Percentiles rank a stretch among this genome's conserved stretches.
phyloP scores from a whole-genome alignment of 1,140 invertebrate species.

The Danaus melanippus region DNA sequence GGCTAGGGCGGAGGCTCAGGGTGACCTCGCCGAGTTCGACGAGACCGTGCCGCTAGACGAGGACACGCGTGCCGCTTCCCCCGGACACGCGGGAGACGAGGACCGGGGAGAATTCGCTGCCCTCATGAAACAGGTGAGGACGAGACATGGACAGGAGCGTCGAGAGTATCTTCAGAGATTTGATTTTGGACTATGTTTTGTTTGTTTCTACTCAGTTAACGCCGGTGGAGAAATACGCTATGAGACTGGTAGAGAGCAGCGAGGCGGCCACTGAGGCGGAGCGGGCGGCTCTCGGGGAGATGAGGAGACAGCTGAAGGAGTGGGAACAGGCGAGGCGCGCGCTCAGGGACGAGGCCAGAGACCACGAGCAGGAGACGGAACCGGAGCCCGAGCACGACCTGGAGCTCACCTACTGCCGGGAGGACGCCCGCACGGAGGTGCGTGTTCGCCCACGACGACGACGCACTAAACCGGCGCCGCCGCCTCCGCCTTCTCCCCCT shows the following conservation, averaged over 20 bases:
- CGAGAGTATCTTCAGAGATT: too few species aligned
- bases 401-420: conserved; percentile 34
- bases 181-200: not conserved
- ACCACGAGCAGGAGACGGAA: conserved; percentile 70
- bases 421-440: conserved; percentile 37
- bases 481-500: conserved; percentile 27
- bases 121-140: conserved; percentile 94
- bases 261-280: conserved; percentile 90
- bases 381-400: conserved; percentile 71
- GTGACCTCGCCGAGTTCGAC: conserved; percentile 96
- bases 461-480: conserved; percentile 14
- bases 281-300: conserved; percentile 90
- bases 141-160: too few species aligned
- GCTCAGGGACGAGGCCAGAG: conserved; percentile 77
- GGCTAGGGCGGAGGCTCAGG: conserved; percentile 93
- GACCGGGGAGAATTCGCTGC: conserved; percentile 93
- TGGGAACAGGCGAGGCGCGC: conserved; percentile 92
- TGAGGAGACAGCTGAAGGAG: conserved; percentile 92
- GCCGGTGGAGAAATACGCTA: conserved; percentile 94
- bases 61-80: conserved; percentile 67
- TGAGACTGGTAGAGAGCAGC: conserved; percentile 90
- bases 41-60: conserved; percentile 94
- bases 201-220: conserved; percentile 78
- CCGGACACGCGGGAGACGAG: conserved; percentile 84
- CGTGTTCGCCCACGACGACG: conserved; percentile 29